Conservation (phyloP, 2,888 invertebrate genomes). For the Amphipoea lucens region DNA sequence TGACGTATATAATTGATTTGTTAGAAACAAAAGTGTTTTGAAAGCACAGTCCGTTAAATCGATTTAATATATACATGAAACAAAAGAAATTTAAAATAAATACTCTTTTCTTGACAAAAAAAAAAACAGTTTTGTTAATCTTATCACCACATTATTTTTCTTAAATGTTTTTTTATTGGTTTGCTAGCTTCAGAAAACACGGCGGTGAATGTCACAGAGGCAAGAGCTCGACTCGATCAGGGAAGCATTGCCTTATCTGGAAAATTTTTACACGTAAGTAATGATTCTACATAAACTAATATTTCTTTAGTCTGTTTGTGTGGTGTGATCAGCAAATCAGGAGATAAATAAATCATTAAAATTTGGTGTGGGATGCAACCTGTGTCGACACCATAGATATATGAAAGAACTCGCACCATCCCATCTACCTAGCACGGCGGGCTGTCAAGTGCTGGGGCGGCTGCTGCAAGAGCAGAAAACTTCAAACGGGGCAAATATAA, state of each 20-base stretch:
- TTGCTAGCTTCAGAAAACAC: constrained; percentile 32
- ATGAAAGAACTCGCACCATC: neutral
- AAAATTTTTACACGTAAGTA: constrained; percentile 54
- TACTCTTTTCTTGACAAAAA: neutral
- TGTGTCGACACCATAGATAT: neutral
- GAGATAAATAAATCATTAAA: neutral
- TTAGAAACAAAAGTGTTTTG: neutral
- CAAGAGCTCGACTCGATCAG: constrained; percentile 56
- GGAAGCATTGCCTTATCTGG: constrained; percentile 61
- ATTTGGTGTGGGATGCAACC: neutral
- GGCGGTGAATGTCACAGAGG: constrained; percentile 53
- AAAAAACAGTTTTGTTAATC: neutral
- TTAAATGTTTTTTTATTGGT: neutral
- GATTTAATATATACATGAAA: neutral
- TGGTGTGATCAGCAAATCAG: neutral
- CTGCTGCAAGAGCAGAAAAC: neutral
- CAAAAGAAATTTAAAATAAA: neutral
- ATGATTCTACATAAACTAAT: neutral
- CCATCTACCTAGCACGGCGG: neutral
- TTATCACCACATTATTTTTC: neutral
- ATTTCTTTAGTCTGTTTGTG: neutral
- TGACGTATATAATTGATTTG: neutral
- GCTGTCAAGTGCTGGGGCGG: neutral
- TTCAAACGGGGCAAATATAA: neutral
- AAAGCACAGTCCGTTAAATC: neutral